Conservation (phyloP, 2,888 invertebrate genomes). For the Timema podura region DNA sequence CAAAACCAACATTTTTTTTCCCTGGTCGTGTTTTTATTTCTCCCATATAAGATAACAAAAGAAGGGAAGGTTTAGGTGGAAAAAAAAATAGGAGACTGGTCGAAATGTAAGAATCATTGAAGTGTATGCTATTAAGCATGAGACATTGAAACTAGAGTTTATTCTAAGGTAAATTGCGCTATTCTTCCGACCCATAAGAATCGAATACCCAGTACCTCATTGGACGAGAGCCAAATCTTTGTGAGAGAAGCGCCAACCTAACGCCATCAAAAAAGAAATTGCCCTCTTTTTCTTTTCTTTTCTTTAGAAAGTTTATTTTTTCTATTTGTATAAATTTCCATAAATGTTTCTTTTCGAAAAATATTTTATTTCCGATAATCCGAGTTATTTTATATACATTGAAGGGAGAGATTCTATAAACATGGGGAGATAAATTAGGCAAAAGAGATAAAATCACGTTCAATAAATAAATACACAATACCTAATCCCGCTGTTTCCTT, state of each 20-base stretch:
- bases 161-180: slow-evolving; percentile 16
- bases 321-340: slow-evolving; percentile 26
- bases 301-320: neutral
- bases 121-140: slow-evolving; percentile 21
- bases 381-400: no score
- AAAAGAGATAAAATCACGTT: no score
- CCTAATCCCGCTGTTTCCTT: no score
- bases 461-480: no score
- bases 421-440: no score
- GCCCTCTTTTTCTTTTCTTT: no score
- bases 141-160: slow-evolving; percentile 18
- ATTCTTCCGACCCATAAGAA: slow-evolving; percentile 19
- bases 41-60: no score
- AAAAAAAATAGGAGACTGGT: neutral
- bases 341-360: slow-evolving; percentile 4
- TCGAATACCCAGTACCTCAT: slow-evolving; percentile 18
- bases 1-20: no score
- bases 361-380: no score
- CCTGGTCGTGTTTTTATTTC: no score
- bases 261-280: slow-evolving; percentile 10
- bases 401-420: no score
- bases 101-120: slow-evolving; percentile 14
- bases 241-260: slow-evolving; percentile 21
- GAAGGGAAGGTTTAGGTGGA: neutral
- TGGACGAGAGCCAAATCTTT: slow-evolving; percentile 24